Conservation (phyloP, 2,888 invertebrate genomes). For the Nebria salina region DNA sequence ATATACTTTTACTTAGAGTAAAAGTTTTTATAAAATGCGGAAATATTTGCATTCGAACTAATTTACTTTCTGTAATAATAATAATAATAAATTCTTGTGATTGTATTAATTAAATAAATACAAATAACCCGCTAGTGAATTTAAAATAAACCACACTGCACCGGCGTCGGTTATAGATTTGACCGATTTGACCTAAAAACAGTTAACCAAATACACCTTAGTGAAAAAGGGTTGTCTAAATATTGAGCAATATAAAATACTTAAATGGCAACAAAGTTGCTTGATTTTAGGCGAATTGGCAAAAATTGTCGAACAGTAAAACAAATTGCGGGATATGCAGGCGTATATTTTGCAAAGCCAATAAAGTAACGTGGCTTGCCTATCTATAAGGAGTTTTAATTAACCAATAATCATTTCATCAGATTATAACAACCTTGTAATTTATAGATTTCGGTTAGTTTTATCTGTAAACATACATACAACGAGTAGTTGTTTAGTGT, state of each 20-base stretch:
- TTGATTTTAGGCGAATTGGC: too few relatives aligned
- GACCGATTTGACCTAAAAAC: not conserved
- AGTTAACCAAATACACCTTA: not conserved
- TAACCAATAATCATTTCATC: not conserved
- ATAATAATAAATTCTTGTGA: not conserved
- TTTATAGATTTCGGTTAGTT: not conserved
- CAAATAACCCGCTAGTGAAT: too few relatives aligned
- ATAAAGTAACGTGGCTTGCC: not conserved
- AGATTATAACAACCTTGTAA: not conserved
- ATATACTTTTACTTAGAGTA: constrained; percentile 6
- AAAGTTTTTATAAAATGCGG: constrained; percentile 9
- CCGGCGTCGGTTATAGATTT: not conserved
- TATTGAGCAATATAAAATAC: not conserved
- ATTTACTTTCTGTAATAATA: constrained; percentile 14
- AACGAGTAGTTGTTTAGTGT: not conserved
- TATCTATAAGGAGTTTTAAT: not conserved
- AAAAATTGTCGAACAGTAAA: too few relatives aligned
- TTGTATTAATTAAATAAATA: too few relatives aligned
- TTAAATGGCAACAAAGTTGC: too few relatives aligned
- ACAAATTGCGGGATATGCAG: too few relatives aligned
- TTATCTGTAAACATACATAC: not conserved
- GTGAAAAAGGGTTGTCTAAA: not conserved
- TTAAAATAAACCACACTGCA: not conserved
- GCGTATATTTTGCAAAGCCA: not conserved
- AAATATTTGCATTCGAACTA: not conserved